Conservation (phyloP, 1,140 invertebrate genomes). For the Orchesella cincta region DNA sequence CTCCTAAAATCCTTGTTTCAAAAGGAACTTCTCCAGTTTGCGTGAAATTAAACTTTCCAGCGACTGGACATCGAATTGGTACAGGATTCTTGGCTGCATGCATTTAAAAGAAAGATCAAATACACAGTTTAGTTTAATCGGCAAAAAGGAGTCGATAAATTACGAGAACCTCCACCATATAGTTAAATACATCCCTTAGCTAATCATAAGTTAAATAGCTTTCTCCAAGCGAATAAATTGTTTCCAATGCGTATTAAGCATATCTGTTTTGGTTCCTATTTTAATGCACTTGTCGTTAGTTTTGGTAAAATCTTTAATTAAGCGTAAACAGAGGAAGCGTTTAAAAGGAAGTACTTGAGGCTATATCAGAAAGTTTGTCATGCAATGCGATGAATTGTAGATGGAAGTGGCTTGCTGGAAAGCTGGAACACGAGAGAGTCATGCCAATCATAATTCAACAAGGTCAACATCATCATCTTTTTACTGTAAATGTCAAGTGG, state of each 20-base stretch:
- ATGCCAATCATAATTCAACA: too few relatives aligned
- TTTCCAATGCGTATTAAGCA: too few relatives aligned
- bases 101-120: constrained; percentile 36
- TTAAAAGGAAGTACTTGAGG: not conserved
- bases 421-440: too few relatives aligned
- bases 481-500: constrained; percentile 59
- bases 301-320: too few relatives aligned
- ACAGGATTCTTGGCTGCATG: constrained; percentile 81
- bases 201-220: not conserved
- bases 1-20: constrained; percentile 87
- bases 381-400: not conserved
- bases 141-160: not conserved
- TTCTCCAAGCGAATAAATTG: constrained; percentile 54
- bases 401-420: too few relatives aligned
- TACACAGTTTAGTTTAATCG: not conserved
- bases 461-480: not conserved
- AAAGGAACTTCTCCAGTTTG: constrained; percentile 86
- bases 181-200: too few relatives aligned
- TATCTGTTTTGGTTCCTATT: too few relatives aligned
- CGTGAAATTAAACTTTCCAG: constrained; percentile 91
- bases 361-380: not conserved
- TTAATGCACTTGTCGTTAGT: too few relatives aligned
- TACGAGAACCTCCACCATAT: too few relatives aligned
- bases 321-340: too few relatives aligned
- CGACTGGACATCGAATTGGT: constrained; percentile 90